A percentile compares a stretch with the other conserved stretches of the same genome.
These are phyloP conservation scores for Phainopepla nitens DNA, from an alignment of 2,113 vertebrate species.

Conservation along the genomic window DNA sequence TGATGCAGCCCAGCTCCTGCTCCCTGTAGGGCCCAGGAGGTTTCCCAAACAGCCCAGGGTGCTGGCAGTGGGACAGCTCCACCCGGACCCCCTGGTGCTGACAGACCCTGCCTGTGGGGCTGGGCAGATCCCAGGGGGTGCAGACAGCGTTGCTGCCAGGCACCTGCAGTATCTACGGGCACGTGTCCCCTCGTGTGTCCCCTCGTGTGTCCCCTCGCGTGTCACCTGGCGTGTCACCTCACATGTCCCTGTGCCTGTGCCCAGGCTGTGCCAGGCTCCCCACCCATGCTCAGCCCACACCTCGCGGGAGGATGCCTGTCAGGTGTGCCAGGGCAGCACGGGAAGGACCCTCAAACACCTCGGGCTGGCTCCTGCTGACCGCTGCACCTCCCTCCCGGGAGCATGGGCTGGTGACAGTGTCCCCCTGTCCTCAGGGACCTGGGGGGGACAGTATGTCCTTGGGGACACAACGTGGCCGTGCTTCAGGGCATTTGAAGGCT, in stretches of 20 bases:
- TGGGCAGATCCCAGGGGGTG: not conserved
- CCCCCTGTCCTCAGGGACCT: not conserved
- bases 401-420: not conserved
- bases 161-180: not conserved
- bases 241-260: not conserved
- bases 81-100: fast-evolving
- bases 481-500: fast-evolving
- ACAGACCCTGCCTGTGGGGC: not conserved
- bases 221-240: not conserved
- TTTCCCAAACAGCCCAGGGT: not conserved
- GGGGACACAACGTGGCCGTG: not conserved
- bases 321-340: fast-evolving
- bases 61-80: not conserved
- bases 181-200: fast-evolving
- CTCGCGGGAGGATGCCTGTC: fast-evolving
- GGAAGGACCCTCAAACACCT: not conserved
- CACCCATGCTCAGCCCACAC: fast-evolving
- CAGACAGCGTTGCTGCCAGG: fast-evolving
- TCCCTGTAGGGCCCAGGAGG: fast-evolving
- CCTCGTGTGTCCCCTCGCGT: not conserved
- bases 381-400: fast-evolving
- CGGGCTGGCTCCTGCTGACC: fast-evolving
- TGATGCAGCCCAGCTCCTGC: not conserved
- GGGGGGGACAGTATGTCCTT: not conserved
- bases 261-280: fast-evolving